Conservation (phyloP, 2,888 invertebrate genomes). For the Vanessa cardui region DNA sequence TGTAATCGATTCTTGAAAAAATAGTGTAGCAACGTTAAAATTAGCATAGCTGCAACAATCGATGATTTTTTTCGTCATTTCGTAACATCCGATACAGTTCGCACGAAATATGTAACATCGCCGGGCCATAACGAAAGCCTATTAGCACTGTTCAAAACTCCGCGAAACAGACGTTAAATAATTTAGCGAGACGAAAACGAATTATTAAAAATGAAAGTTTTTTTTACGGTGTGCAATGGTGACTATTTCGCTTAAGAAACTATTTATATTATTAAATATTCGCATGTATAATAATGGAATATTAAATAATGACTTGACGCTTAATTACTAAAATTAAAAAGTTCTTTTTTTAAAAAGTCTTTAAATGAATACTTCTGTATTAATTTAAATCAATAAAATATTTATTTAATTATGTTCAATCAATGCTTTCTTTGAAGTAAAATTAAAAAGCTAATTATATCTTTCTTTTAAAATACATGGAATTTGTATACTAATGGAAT, state of each 20-base stretch:
- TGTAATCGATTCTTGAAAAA: constrained; percentile 31
- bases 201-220: constrained; percentile 22
- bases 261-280: not conserved
- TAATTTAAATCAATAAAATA: no score
- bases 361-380: no score
- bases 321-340: no score
- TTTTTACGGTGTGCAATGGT: not conserved
- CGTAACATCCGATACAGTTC: constrained; percentile 72
- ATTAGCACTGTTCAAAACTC: constrained; percentile 54
- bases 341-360: no score
- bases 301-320: no score
- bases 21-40: constrained; percentile 57
- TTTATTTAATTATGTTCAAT: no score
- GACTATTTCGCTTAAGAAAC: not conserved
- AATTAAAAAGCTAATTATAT: not conserved
- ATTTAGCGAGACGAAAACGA: constrained; percentile 22
- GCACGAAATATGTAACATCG: constrained; percentile 73
- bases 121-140: constrained; percentile 67
- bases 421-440: no score
- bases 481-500: not conserved
- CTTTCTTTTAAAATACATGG: not conserved
- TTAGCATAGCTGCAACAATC: constrained; percentile 73
- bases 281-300: not conserved
- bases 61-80: constrained; percentile 66
- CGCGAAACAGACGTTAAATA: constrained; percentile 40